These are phyloP conservation scores for Mus musculus DNA, from an alignment of 2,113 vertebrate species.

Conservation along the genomic window GRCm39 chrX:84484001-84484500, in stretches of 20 bases:
- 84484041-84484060: not conserved
- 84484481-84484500: no score
- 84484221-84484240: not conserved
- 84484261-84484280: constrained; percentile 6
- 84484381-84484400: no score
- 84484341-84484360: no score
- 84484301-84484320: no score
- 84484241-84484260: not conserved
- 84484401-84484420: no score
- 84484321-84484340: no score
- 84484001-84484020: constrained; percentile 21
- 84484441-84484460: no score
- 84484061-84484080: not conserved
- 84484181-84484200: not conserved
- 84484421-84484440: no score
- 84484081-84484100: not conserved
- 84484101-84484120: not conserved
- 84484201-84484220: not conserved
- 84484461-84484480: no score
- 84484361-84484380: no score
- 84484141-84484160: not conserved
- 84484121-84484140: not conserved
- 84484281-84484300: not conserved
- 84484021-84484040: not conserved
- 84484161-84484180: not conserved